These are phyloP conservation scores for Melanophora roralis DNA, from an alignment of 2,888 invertebrate species.

Conservation along the genomic window DNA sequence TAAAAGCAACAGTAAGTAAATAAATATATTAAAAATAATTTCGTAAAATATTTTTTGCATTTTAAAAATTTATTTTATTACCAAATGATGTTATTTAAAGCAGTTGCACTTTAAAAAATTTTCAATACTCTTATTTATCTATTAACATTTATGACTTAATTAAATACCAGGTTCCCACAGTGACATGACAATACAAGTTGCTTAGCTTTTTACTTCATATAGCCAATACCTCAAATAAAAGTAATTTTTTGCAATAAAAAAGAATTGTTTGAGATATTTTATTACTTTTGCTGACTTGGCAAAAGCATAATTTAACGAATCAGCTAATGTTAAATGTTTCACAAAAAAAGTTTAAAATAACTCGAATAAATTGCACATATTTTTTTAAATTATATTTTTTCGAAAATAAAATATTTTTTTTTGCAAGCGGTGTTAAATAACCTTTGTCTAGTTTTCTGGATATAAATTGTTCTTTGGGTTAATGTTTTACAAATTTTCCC, in stretches of 20 bases:
- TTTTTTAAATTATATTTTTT: background rate
- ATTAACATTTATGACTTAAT: slow-evolving; percentile 42
- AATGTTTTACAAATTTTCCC: slow-evolving; percentile 1
- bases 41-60: too few species aligned
- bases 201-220: background rate
- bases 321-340: too few species aligned
- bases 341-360: slow-evolving; percentile 22
- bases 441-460: slow-evolving; percentile 27
- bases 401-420: slow-evolving; percentile 23
- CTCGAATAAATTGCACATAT: too few species aligned
- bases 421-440: slow-evolving; percentile 22
- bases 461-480: slow-evolving; percentile 17
- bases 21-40: background rate
- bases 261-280: slow-evolving; percentile 11
- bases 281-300: background rate
- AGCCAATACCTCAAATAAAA: slow-evolving; percentile 37
- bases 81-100: slow-evolving; percentile 8
- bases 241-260: slow-evolving; percentile 46
- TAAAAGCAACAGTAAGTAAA: background rate
- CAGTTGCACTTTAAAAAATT: background rate
- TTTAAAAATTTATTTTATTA: background rate
- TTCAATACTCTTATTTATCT: background rate
- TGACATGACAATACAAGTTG: slow-evolving; percentile 8
- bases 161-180: slow-evolving; percentile 37
- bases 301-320: too few species aligned